Percentiles rank a stretch among this genome's conserved stretches.
Conservation (phyloP, 2,113 vertebrate genomes). For the Limanda limanda region DNA sequence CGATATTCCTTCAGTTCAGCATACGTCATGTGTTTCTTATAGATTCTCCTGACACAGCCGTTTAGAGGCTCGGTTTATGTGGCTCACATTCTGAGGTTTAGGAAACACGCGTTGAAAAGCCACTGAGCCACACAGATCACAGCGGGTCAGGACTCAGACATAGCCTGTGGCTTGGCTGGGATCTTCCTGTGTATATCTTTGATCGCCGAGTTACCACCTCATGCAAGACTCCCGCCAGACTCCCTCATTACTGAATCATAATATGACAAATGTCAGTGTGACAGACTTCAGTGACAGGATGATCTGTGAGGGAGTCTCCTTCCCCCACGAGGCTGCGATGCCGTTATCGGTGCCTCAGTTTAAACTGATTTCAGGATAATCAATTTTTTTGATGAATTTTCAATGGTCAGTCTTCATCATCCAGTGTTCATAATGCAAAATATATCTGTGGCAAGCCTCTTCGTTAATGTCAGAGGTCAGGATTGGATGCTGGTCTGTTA, state of each 20-base stretch:
- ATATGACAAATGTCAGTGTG: conserved; percentile 67
- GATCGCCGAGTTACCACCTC: conserved; percentile 59
- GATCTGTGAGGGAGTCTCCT: conserved; percentile 38
- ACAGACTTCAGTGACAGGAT: conserved; percentile 54
- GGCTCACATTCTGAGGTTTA: conserved; percentile 77
- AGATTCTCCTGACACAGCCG: conserved; percentile 76
- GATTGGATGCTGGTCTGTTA: conserved; percentile 2
- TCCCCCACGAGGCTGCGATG: conserved; percentile 2
- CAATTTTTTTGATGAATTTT: background rate
- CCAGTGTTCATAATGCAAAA: background rate
- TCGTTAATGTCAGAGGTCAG: background rate
- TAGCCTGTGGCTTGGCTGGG: conserved; percentile 76
- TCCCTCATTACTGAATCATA: conserved; percentile 59
- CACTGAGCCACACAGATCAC: conserved; percentile 72
- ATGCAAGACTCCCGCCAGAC: conserved; percentile 26
- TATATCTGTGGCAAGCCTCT: background rate
- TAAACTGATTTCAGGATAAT: conserved; percentile 12
- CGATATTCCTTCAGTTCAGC: conserved; percentile 49
- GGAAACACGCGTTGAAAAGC: conserved; percentile 74
- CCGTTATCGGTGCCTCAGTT: conserved; percentile 25
- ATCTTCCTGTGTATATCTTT: conserved; percentile 60
- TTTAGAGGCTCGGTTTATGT: conserved; percentile 68
- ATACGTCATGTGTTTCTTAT: conserved; percentile 64
- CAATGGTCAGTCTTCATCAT: background rate
- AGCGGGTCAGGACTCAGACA: conserved; percentile 74